A percentile compares a stretch with the other conserved stretches of the same genome.
These are phyloP conservation scores for Brachirus orientalis DNA, from an alignment of 2,113 vertebrate species.

Conservation along the genomic window DNA sequence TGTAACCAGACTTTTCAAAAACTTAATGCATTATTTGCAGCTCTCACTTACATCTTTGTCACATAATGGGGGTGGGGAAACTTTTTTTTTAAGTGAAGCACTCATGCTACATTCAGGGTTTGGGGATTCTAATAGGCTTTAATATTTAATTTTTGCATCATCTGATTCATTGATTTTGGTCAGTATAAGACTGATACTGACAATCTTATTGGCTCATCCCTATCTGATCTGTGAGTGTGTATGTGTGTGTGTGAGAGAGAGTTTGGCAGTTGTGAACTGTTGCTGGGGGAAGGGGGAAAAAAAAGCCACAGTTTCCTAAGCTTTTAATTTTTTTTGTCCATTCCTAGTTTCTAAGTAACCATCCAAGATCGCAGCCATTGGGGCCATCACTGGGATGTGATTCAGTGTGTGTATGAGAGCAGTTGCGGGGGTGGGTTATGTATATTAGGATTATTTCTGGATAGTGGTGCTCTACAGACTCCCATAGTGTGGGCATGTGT, in stretches of 20 bases:
- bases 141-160: too few species aligned
- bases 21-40: too few species aligned
- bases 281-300: conserved; percentile 36
- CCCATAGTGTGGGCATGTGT: conserved; percentile 27
- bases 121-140: too few species aligned
- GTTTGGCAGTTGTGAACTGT: conserved; percentile 42
- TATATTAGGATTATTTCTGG: conserved; percentile 58
- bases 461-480: conserved; percentile 27
- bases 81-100: too few species aligned
- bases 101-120: too few species aligned
- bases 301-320: conserved; percentile 53
- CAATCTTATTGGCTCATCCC: too few species aligned
- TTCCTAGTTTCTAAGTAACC: conserved; percentile 73
- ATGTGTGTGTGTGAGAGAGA: background rate
- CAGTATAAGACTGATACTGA: too few species aligned
- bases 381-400: conserved; percentile 60
- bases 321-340: conserved; percentile 40
- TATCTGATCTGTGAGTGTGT: conserved; percentile 1
- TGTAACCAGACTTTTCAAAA: too few species aligned
- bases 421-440: conserved; percentile 23
- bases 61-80: too few species aligned
- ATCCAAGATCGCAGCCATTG: conserved; percentile 52
- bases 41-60: too few species aligned
- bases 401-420: conserved; percentile 26
- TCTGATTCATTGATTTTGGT: too few species aligned